Base-by-base conservation (phyloP, 1,140 invertebrate species). In the Papilio polyxenes region DNA sequence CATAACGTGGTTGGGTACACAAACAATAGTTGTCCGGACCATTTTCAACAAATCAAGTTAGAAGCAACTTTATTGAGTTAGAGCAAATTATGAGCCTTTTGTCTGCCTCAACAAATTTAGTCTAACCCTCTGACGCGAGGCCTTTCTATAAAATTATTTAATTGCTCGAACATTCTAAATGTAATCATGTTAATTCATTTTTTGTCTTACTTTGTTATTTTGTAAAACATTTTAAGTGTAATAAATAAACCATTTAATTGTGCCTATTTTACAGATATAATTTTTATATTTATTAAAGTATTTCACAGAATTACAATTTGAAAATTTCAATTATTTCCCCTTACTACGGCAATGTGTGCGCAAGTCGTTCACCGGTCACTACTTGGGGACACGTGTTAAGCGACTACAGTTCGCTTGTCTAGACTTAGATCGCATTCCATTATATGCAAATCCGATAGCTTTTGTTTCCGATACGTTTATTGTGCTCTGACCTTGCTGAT, bases 51-150 rank as follows among this genome's bases (percentile, higher is more conserved):
- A 89, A 93, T 93, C 84, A 85, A 89, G 85, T 89, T 91, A 89
- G 85, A 84, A 82, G 76, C 82, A 77, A 80, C 81, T 89, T 88
- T 87, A 92, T 92, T 78, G 85, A 87, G 86, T 92, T 92, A 90
- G 87, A 89, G 56, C 84, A 86, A 92, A 92, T 92, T 89, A 91
- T 88, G 87, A 88, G 85, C 83, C 84, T 86, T 84, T 90, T 87
- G 87, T 87, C 83, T 82, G 81, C 80, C 86, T 87, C 86, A 88
- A 86, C 87, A 86, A 88, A 87, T 87, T 89, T 86, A n/a, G n/a
- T 51, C 78, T 62, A 75, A 74, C 74, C 80, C 83, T 76, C 81
- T 82, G 82, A 78, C 77, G 74, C n/a, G 74, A 77, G 23, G 51
- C 48, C 11, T 53, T 23, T 53, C 11, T 10, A 53, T 11, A 37